Evolutionary conservation across 2,797 vertebrate species (phyloP).

Genomic region (Sparidentex hasta): DNA sequence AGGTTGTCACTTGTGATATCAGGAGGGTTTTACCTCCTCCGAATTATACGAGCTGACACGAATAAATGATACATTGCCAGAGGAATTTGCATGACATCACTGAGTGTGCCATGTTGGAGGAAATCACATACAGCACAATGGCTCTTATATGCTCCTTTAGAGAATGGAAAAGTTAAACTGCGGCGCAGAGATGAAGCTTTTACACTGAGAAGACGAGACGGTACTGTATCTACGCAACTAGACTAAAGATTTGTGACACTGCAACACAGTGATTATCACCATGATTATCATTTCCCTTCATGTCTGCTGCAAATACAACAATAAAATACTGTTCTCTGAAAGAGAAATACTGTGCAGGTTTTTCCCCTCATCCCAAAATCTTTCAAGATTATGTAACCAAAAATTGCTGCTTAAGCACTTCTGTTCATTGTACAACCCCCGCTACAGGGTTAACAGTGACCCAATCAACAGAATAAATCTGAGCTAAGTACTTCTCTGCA

Average conservation of each 20-base stretch:
- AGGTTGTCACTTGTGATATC: slow-evolving; percentile 83
- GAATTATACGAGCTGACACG: slow-evolving; percentile 72
- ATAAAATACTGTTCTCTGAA: neutral
- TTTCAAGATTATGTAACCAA: neutral
- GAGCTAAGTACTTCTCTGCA: too few species aligned
- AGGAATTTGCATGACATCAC: slow-evolving; percentile 81
- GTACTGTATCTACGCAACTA: neutral
- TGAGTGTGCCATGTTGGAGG: slow-evolving; percentile 38
- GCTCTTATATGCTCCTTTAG: slow-evolving; percentile 13
- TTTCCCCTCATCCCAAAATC: neutral
- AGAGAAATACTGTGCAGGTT: neutral
- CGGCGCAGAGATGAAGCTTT: neutral
- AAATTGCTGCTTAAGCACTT: too few species aligned
- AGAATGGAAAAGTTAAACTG: slow-evolving; percentile 19
- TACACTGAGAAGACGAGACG: neutral
- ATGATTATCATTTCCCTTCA: slow-evolving; percentile 21
- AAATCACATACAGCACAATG: slow-evolving; percentile 42
- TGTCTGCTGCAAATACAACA: neutral
- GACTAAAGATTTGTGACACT: neutral
- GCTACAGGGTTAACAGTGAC: too few species aligned
- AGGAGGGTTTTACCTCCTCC: slow-evolving; percentile 44
- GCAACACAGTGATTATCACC: slow-evolving; percentile 14
- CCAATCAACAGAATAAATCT: too few species aligned
- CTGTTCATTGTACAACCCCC: too few species aligned
- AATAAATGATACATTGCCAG: slow-evolving; percentile 70